Conservation (phyloP, 2,797 vertebrate species). For the Hafferia zeledoni region DNA sequence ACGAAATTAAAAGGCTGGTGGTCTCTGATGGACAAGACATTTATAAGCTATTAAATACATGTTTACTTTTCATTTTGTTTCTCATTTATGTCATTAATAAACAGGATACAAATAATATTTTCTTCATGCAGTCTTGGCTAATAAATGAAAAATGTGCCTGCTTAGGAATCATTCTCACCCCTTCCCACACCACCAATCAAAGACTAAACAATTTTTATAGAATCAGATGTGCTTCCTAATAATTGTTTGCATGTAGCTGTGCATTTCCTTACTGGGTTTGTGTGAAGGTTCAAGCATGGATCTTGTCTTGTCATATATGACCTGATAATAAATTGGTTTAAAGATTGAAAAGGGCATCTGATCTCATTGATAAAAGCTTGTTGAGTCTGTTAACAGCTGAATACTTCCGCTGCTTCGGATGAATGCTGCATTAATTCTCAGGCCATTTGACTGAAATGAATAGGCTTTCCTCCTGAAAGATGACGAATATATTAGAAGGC, state of each 20-base stretch:
- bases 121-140: background rate
- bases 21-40: background rate
- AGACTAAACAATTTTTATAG: background rate
- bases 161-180: background rate
- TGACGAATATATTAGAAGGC: background rate
- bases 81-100: background rate
- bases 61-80: background rate
- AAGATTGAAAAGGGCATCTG: background rate
- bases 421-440: background rate
- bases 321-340: background rate
- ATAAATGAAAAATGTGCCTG: background rate
- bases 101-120: background rate
- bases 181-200: background rate
- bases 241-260: background rate
- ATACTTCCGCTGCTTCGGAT: background rate
- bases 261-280: background rate
- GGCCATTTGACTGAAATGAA: background rate
- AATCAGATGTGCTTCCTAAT: background rate
- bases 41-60: background rate
- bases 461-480: constrained; percentile 15
- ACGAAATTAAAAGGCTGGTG: background rate
- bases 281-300: background rate
- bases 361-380: constrained; percentile 47
- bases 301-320: background rate
- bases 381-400: constrained; percentile 32